Conservation (phyloP, 2,113 vertebrate genomes). For the Corythoichthys haematopterus region DNA sequence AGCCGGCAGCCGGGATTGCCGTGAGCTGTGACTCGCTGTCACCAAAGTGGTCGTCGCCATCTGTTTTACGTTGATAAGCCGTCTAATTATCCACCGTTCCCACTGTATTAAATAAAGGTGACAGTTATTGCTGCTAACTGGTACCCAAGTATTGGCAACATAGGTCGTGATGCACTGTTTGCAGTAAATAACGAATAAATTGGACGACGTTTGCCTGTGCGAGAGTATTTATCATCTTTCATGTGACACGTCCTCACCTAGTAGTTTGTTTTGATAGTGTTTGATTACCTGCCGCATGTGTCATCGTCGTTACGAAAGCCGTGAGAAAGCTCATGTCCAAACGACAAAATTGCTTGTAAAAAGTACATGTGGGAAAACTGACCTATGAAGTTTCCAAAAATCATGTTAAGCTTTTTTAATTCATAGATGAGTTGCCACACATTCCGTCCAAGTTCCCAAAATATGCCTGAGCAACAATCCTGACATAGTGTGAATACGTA, state of each 20-base stretch:
- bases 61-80: neutral
- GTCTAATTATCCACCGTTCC: neutral
- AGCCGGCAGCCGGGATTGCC: conserved; percentile 18
- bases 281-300: neutral
- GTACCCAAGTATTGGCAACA: neutral
- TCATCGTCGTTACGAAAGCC: neutral
- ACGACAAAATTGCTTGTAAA: conserved; percentile 14
- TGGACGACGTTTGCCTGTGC: neutral
- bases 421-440: neutral
- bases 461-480: neutral
- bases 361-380: too few species aligned
- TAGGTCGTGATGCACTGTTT: neutral
- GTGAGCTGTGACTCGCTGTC: conserved; percentile 1
- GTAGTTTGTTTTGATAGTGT: neutral
- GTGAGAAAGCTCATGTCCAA: conserved; percentile 10
- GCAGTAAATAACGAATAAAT: neutral
- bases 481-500: neutral
- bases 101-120: neutral
- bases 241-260: neutral
- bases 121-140: conserved; percentile 3
- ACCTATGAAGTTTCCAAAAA: too few species aligned
- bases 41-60: neutral
- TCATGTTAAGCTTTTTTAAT: too few species aligned
- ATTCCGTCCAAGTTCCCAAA: neutral
- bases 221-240: neutral